Base-by-base conservation (phyloP, 2,797 vertebrate genomes). In the Setipinna tenuifilis region DNA sequence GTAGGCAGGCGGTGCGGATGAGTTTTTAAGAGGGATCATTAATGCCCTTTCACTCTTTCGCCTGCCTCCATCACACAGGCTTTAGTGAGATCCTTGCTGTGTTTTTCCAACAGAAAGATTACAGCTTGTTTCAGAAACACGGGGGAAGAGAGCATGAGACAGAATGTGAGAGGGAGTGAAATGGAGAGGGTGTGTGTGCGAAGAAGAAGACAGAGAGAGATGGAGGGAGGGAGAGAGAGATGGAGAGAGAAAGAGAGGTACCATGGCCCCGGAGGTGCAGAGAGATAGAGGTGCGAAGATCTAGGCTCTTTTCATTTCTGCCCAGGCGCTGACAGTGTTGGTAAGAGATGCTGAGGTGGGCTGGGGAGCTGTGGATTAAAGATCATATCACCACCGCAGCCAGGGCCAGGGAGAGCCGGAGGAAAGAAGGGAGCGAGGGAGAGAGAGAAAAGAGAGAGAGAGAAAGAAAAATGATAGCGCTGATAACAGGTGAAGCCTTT, bases 341-440 rank as follows among this genome's bases (percentile, higher is more conserved):
- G 86, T 91, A 91, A 91, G 90, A 89, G 90, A 93, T 93, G 92
- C 81, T 23, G 88, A 90, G 89, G 86, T 86, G 88, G 89, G 90
- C 89, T 90, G 88, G 86, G 88, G 88, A 89, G 90, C 82, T 84
- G 41, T 86, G 91, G 91, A 94, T 94, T 94, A 93, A 94, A 95
- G 94, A 95, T 95, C 65, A 83, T 93, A 95, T 95, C 94, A 90
- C 89, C 90, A 91, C 75, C 89, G 48, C 44, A 46, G 58, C 58
- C 2, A 59, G 81, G 84, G 58, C 58, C 2, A 59, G 81, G 84
- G 80, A 83, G 81, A 84, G 59, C 84, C 68, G 31, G 57, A 61
- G 65, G 31, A 14, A 71, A 86, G 50, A 21, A 58, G 82, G 84
- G 84, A 44, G 44, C 19, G 62, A 83, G 44, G 12, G 62, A 50